Percentiles rank a stretch among this genome's conserved stretches.
Evolutionary conservation across 2,888 invertebrate species (phyloP).

Genomic region (Hypomecis punctinalis): DNA sequence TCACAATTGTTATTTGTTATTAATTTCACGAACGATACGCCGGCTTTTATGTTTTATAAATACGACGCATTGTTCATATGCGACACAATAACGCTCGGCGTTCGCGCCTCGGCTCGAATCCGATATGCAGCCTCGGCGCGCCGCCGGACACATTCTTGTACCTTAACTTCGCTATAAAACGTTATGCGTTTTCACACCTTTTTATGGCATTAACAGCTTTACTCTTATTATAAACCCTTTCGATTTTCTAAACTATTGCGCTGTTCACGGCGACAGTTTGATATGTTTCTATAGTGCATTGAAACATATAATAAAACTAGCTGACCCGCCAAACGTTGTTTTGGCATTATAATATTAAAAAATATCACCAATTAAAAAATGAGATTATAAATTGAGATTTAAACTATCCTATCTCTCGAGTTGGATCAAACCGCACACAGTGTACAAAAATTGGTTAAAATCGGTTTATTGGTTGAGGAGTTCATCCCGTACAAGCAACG

Average conservation of each 20-base stretch:
- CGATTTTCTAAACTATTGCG: background rate
- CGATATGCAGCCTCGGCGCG: slow-evolving; percentile 68
- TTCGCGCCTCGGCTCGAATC: slow-evolving; percentile 72
- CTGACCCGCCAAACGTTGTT: too few relatives aligned
- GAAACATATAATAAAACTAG: too few relatives aligned
- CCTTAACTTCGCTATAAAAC: slow-evolving; percentile 30
- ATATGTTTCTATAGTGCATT: too few relatives aligned
- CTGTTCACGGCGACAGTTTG: background rate
- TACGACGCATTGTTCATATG: slow-evolving; percentile 83
- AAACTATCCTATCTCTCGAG: too few relatives aligned
- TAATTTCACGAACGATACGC: slow-evolving; percentile 85
- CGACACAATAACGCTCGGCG: slow-evolving; percentile 80
- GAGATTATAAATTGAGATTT: too few relatives aligned
- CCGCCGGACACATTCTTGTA: slow-evolving; percentile 72
- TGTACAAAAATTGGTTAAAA: too few relatives aligned
- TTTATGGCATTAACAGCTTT: slow-evolving; percentile 14
- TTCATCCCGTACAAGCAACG: too few relatives aligned
- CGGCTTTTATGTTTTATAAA: slow-evolving; percentile 84
- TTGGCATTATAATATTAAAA: too few relatives aligned
- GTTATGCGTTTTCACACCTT: slow-evolving; percentile 30
- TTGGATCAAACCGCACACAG: too few relatives aligned
- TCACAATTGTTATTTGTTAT: slow-evolving; percentile 85
- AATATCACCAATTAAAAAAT: too few relatives aligned
- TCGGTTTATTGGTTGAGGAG: too few relatives aligned
- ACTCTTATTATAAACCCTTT: slow-evolving; percentile 8